Conservation (phyloP, 2,113 vertebrate species). For the Stomatorhinus ivindoensis region DNA sequence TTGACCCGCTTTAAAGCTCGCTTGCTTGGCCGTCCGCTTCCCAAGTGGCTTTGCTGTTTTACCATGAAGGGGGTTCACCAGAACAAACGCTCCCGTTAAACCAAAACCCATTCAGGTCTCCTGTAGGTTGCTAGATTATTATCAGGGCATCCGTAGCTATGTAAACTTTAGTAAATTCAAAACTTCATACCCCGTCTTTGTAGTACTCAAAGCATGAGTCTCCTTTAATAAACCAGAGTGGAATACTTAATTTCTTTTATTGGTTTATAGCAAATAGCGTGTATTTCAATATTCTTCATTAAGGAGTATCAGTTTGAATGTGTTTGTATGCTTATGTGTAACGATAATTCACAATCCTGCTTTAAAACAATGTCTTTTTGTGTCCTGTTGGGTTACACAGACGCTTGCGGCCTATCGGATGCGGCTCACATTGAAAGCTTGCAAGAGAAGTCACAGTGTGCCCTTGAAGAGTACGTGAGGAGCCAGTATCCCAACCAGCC, state of each 20-base stretch:
- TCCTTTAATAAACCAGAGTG: background rate
- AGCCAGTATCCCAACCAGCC: constrained; percentile 98
- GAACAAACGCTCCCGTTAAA: background rate
- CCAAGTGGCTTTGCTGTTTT: background rate
- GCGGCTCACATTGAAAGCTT: constrained; percentile 95
- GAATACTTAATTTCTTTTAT: constrained; percentile 38
- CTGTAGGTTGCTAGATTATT: background rate
- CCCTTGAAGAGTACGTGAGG: constrained; percentile 92
- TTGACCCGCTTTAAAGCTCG: constrained; percentile 1
- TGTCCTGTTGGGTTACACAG: constrained; percentile 54
- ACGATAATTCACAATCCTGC: constrained; percentile 45
- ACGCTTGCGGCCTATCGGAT: constrained; percentile 95
- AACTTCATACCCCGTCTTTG: background rate
- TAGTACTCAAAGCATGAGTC: background rate
- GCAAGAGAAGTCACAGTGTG: constrained; percentile 96
- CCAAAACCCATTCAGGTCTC: background rate
- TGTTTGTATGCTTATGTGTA: constrained; percentile 54
- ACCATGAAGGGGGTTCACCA: background rate
- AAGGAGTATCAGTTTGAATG: constrained; percentile 35
- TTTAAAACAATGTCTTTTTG: constrained; percentile 36
- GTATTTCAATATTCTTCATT: constrained; percentile 39
- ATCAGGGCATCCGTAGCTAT: background rate
- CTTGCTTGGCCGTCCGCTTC: background rate
- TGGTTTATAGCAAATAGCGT: constrained; percentile 26
- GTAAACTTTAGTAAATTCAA: background rate